Conservation (phyloP, 2,113 vertebrate genomes). For the Gobius niger region DNA sequence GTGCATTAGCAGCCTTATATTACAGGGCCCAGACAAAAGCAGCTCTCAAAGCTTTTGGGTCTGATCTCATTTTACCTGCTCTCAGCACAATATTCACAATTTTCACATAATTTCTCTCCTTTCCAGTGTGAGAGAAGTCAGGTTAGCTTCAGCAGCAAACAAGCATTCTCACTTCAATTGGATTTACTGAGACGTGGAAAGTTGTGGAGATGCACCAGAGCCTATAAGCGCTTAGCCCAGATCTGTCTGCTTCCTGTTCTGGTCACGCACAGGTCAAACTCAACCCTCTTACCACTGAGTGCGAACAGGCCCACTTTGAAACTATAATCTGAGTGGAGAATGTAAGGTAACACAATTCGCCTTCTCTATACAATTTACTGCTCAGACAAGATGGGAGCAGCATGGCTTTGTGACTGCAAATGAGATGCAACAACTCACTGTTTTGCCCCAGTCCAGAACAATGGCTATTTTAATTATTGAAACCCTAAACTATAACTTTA, state of each 20-base stretch:
- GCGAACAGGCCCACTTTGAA: not conserved
- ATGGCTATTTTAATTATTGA: too few species aligned
- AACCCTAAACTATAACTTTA: too few species aligned
- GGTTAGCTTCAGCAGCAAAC: constrained; percentile 22
- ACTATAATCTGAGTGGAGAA: not conserved
- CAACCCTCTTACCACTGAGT: not conserved
- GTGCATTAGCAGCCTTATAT: constrained; percentile 10
- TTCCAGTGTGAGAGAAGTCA: constrained; percentile 29
- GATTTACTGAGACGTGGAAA: constrained; percentile 31
- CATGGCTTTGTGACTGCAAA: too few species aligned
- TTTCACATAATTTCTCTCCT: constrained; percentile 21
- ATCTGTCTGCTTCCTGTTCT: not conserved
- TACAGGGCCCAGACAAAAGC: constrained; percentile 36
- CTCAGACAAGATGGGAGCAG: not conserved
- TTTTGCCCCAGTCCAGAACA: too few species aligned
- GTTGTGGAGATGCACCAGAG: constrained; percentile 28
- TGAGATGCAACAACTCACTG: too few species aligned
- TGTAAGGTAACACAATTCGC: not conserved
- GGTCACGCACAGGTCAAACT: constrained; percentile 1
- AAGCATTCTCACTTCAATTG: constrained; percentile 18
- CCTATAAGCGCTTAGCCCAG: not conserved
- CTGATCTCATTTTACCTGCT: constrained; percentile 45
- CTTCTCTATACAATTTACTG: not conserved
- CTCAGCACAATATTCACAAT: constrained; percentile 34
- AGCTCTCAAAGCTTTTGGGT: constrained; percentile 5